Base-by-base conservation (phyloP, 2,888 invertebrate species). In the Euzetes globulus region DNA sequence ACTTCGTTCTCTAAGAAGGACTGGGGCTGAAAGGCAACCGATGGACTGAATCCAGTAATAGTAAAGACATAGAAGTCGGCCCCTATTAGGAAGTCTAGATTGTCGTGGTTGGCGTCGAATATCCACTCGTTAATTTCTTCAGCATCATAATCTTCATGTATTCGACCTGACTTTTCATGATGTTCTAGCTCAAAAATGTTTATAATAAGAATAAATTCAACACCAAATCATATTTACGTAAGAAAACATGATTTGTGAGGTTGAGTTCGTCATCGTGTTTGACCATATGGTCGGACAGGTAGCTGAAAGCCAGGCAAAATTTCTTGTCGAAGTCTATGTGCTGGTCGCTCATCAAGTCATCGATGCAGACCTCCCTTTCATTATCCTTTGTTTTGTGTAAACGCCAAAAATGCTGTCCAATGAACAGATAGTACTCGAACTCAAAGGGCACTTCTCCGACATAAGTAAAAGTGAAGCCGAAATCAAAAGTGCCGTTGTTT, bases 201-300 rank as follows among this genome's bases (percentile, higher is more conserved):
- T n/a, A n/a, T n/a, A n/a, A n/a, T n/a, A n/a, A n/a, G n/a, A n/a
- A n/a, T n/a, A n/a, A n/a, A n/a, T n/a, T n/a, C n/a, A n/a, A n/a
- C n/a, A n/a, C 9, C 33, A 9, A 33, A 33, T 4, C 5, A 58
- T 58, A 27, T 15, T 33, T 65, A 65, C 63, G 37, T 6, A 65
- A n/a, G 1, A 65, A 37, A 37, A 65, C 27, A 65, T 65, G 63
- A 65, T 65, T 65, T 11, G 63, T 65, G 7, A 29, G 37, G n/a
- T 29, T 65, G 3, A 58, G 27, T 58, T 58, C 58, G 27, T 58
- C 58, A 27, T 17, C n/a, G 27, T 65, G 63, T 65, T 65, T 1
- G 1, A 65, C 37, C 37, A 65, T 37, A 37, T 65, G 63, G 27
- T 65, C 63, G 2, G 63, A 65, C 37, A 65, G 15, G n/a, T 65